Evolutionary conservation across 2,797 vertebrate genomes (phyloP).

Genomic region (Thripadectes ignobilis): DNA sequence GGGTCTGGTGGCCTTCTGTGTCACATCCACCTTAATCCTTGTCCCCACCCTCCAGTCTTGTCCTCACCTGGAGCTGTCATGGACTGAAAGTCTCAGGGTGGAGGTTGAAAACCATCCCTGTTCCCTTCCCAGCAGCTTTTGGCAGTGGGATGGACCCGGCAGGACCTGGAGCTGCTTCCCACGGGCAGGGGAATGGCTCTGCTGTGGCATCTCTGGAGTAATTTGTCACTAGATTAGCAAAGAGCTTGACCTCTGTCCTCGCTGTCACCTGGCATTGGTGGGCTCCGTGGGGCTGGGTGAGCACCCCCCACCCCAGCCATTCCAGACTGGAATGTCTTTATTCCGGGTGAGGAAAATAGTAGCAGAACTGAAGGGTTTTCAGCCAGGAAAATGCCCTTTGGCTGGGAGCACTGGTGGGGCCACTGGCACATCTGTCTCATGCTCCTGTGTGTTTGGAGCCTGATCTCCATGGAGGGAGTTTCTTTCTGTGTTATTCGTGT

Average conservation of each 20-base stretch:
- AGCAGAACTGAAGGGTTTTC: fast-evolving
- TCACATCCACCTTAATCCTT: fast-evolving
- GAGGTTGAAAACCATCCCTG: not conserved
- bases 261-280: not conserved
- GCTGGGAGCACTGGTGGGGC: not conserved
- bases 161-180: not conserved
- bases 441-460: fast-evolving
- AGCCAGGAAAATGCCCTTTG: not conserved
- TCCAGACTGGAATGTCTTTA: fast-evolving
- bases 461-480: not conserved
- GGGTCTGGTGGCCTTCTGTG: not conserved
- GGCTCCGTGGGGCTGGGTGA: fast-evolving
- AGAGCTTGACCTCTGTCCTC: constrained; percentile 30
- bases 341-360: not conserved
- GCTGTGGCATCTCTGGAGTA: fast-evolving
- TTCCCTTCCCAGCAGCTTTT: not conserved
- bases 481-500: fast-evolving
- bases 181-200: not conserved
- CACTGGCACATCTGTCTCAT: fast-evolving
- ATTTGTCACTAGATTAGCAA: constrained; percentile 39
- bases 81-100: not conserved
- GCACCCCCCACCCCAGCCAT: not conserved
- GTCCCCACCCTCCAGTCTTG: not conserved
- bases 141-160: not conserved
- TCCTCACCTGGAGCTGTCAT: fast-evolving